phyloP scores from a whole-genome alignment of 2,113 vertebrate genomes.

The Upupa epops region DNA sequence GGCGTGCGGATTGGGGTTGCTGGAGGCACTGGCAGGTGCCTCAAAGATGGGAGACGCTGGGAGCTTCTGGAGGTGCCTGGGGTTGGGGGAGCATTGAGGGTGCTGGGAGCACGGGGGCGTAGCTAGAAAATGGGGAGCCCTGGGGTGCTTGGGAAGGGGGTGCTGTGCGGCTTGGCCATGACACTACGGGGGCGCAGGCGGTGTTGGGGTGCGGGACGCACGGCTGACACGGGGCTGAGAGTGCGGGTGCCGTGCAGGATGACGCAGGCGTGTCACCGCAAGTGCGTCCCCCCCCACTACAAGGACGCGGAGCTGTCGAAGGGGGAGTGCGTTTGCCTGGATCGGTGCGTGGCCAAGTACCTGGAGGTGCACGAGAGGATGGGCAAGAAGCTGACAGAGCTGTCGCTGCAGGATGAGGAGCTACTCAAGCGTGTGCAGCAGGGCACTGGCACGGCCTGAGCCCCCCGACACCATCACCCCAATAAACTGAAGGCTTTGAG shows the following conservation, averaged over 20 bases:
- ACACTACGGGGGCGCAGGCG: too few species aligned
- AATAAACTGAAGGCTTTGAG: conserved; percentile 8
- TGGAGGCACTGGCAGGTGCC: neutral
- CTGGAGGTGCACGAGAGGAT: conserved; percentile 94
- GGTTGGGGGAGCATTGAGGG: too few species aligned
- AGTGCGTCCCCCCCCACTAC: conserved; percentile 94
- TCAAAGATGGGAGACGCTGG: too few species aligned
- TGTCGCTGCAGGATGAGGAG: conserved; percentile 94
- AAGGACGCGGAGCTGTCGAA: conserved; percentile 95
- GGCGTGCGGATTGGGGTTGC: too few species aligned
- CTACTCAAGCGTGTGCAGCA: conserved; percentile 86
- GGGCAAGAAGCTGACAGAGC: conserved; percentile 92
- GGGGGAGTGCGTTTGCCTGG: conserved; percentile 93
- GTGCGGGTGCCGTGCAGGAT: conserved; percentile 74
- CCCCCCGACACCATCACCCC: neutral
- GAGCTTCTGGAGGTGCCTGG: neutral
- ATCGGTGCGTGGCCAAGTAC: conserved; percentile 97
- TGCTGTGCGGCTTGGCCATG: too few species aligned
- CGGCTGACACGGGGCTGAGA: neutral
- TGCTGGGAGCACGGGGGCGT: neutral
- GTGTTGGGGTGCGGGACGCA: too few species aligned
- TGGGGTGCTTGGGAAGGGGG: too few species aligned
- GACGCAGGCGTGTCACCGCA: conserved; percentile 95
- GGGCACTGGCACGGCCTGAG: conserved; percentile 31
- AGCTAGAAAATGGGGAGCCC: too few species aligned